Percentiles rank a stretch among this genome's conserved stretches.
These are phyloP conservation scores for Halcyon badia DNA, from an alignment of 2,797 vertebrate species.

Conservation along the genomic window DNA sequence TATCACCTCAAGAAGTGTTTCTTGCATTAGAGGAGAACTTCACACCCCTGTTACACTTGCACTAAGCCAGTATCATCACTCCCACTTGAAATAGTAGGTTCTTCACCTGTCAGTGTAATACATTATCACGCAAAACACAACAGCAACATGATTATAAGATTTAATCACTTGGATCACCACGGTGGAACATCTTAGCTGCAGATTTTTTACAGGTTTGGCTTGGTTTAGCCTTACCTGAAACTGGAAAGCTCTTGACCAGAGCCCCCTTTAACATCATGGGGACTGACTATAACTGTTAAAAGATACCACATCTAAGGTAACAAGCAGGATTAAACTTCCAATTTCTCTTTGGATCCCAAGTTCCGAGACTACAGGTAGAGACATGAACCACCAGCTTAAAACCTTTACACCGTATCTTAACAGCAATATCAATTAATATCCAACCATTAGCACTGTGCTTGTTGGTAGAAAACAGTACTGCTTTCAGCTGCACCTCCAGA, in stretches of 20 bases:
- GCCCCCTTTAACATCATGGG: accelerated
- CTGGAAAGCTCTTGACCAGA: not conserved
- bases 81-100: not conserved
- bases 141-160: accelerated
- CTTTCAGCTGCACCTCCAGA: not conserved
- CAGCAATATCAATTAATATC: not conserved
- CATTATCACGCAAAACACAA: not conserved
- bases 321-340: not conserved
- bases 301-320: not conserved
- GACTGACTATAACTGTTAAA: not conserved
- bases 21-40: not conserved
- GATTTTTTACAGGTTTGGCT: not conserved
- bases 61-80: not conserved
- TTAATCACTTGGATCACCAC: not conserved
- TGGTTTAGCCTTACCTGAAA: not conserved
- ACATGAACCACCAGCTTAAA: not conserved
- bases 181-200: not conserved
- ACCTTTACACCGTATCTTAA: not conserved
- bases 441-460: not conserved
- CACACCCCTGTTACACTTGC: not conserved
- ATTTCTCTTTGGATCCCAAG: not conserved
- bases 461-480: not conserved
- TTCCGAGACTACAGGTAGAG: not conserved
- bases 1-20: not conserved
- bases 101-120: not conserved